These are phyloP conservation scores for Argya squamiceps DNA, from an alignment of 2,797 vertebrate genomes.

Conservation along the genomic window DNA sequence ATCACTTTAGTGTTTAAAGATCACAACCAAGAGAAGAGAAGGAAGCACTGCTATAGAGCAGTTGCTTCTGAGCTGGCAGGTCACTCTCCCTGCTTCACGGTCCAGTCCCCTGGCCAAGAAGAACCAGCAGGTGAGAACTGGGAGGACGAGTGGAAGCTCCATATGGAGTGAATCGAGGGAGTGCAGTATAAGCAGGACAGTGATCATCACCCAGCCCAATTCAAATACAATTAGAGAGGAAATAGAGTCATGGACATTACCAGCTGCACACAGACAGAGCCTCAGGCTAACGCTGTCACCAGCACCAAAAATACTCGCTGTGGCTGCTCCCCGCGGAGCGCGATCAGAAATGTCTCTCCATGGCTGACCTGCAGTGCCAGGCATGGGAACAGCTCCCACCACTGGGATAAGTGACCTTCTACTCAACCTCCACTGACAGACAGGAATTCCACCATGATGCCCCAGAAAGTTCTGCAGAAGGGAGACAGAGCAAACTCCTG, in stretches of 20 bases:
- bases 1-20: not conserved
- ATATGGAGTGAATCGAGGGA: not conserved
- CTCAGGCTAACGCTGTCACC: not conserved
- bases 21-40: not conserved
- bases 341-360: not conserved
- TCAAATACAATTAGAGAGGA: not conserved
- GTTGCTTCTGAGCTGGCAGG: not conserved
- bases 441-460: not conserved
- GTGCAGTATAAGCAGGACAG: not conserved
- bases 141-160: not conserved
- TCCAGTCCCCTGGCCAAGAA: not conserved
- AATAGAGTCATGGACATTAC: not conserved
- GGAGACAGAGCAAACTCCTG: not conserved
- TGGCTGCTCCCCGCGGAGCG: not conserved
- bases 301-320: not conserved
- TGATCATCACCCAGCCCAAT: not conserved
- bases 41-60: not conserved
- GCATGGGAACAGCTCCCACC: not conserved
- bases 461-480: not conserved
- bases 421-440: not conserved
- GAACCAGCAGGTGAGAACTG: not conserved
- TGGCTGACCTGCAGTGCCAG: not conserved
- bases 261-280: constrained; percentile 12
- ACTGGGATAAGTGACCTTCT: not conserved
- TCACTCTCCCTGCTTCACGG: not conserved